phyloP scores from a whole-genome alignment of 2,797 vertebrate species.

The Brachyrhaphis roseni region DNA sequence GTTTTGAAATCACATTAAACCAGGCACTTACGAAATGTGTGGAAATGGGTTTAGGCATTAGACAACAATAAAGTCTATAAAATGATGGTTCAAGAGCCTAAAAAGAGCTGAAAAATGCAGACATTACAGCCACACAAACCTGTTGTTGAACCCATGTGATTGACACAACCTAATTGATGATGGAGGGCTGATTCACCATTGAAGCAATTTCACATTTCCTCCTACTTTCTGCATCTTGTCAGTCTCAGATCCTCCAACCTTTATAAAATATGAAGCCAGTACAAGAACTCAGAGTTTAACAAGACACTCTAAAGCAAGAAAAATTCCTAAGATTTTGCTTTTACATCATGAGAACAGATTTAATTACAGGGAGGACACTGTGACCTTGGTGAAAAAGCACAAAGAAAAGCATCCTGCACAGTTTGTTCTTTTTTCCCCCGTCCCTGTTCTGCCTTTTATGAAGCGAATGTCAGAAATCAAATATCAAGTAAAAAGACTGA shows the following conservation, averaged over 20 bases:
- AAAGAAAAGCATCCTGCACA: background rate
- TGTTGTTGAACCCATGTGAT: background rate
- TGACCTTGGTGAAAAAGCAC: background rate
- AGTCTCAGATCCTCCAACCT: background rate
- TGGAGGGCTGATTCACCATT: conserved; percentile 20
- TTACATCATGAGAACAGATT: background rate
- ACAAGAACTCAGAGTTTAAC: background rate
- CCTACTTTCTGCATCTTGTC: background rate
- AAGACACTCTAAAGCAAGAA: background rate
- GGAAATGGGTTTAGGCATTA: background rate
- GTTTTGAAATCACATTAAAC: background rate
- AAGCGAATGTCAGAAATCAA: conserved; percentile 19
- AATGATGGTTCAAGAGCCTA: background rate
- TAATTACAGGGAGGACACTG: background rate
- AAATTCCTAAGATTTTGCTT: background rate
- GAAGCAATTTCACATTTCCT: conserved; percentile 5
- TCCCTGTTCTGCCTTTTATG: background rate
- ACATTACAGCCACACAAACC: background rate
- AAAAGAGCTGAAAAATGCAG: background rate
- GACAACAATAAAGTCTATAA: background rate
- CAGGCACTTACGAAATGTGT: background rate
- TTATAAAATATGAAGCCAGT: background rate
- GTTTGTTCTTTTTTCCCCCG: background rate
- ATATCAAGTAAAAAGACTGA: conserved; percentile 29
- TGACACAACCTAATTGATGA: background rate